Evolutionary conservation across 2,113 vertebrate species (phyloP).

Genomic region (Hippocampus abdominalis): DNA sequence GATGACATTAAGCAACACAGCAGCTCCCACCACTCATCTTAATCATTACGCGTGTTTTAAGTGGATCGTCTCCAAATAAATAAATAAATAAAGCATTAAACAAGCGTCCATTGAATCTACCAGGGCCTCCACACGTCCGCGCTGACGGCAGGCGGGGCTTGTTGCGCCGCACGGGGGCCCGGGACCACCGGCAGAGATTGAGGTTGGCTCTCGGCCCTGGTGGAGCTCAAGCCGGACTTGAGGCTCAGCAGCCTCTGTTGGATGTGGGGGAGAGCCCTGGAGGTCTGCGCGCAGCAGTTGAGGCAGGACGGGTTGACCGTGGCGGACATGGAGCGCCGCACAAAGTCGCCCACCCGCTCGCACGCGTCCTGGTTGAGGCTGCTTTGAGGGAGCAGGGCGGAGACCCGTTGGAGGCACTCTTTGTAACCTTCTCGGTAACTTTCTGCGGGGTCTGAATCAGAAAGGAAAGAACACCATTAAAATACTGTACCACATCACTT

Average conservation of each 20-base stretch:
- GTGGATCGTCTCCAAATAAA: constrained; percentile 31
- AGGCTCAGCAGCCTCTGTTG: constrained; percentile 59
- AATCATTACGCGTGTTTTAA: neutral
- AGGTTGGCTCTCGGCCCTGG: constrained; percentile 29
- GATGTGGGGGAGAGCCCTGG: constrained; percentile 50
- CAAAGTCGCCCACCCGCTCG: constrained; percentile 69
- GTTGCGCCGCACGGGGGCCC: constrained; percentile 6
- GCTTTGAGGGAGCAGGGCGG: constrained; percentile 70
- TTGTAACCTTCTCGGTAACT: constrained; percentile 81
- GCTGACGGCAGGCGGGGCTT: constrained; percentile 21
- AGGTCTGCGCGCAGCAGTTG: constrained; percentile 60
- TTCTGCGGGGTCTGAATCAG: constrained; percentile 62
- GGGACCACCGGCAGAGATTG: constrained; percentile 30
- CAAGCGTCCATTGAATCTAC: constrained; percentile 59
- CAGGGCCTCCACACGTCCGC: constrained; percentile 75
- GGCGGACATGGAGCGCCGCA: constrained; percentile 60
- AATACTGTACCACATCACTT: too few relatives aligned
- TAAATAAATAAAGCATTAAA: constrained; percentile 38
- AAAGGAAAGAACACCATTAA: neutral
- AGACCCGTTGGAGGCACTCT: constrained; percentile 79
- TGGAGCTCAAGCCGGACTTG: constrained; percentile 52
- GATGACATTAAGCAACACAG: constrained; percentile 25
- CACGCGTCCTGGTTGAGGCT: constrained; percentile 66
- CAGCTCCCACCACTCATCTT: constrained; percentile 14
- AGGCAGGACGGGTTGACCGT: constrained; percentile 45